Conservation (phyloP, 2,113 vertebrate genomes). For the Thinocorus orbignyianus region DNA sequence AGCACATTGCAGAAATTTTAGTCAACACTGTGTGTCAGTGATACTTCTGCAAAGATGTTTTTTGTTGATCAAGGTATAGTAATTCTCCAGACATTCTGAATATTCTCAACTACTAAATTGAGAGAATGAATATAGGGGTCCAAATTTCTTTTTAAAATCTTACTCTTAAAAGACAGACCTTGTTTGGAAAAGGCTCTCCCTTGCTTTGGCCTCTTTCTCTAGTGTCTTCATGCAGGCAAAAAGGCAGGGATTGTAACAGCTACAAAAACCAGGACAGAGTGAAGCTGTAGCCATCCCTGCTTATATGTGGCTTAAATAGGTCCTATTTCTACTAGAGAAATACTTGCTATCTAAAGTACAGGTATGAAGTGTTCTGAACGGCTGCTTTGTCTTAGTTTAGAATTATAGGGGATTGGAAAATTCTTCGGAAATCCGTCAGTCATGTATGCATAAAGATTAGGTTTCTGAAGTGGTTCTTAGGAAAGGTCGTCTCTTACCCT, state of each 20-base stretch:
- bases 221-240: neutral
- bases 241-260: neutral
- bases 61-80: neutral
- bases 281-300: neutral
- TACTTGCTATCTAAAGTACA: neutral
- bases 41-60: neutral
- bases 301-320: neutral
- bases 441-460: slow-evolving; percentile 6
- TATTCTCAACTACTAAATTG: neutral
- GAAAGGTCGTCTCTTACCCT: neutral
- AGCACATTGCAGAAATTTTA: slow-evolving; percentile 11
- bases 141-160: neutral
- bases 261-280: neutral
- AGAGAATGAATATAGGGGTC: neutral
- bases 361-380: neutral
- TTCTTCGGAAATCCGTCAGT: slow-evolving; percentile 1
- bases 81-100: neutral
- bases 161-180: neutral
- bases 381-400: neutral
- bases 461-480: slow-evolving; percentile 16
- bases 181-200: neutral
- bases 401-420: neutral
- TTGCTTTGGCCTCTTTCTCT: neutral
- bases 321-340: neutral
- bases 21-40: neutral